Evolutionary conservation across 2,888 invertebrate genomes (phyloP), one percentile per base, ranked within the genome.

Genomic region (Aricia artaxerxes): DNA sequence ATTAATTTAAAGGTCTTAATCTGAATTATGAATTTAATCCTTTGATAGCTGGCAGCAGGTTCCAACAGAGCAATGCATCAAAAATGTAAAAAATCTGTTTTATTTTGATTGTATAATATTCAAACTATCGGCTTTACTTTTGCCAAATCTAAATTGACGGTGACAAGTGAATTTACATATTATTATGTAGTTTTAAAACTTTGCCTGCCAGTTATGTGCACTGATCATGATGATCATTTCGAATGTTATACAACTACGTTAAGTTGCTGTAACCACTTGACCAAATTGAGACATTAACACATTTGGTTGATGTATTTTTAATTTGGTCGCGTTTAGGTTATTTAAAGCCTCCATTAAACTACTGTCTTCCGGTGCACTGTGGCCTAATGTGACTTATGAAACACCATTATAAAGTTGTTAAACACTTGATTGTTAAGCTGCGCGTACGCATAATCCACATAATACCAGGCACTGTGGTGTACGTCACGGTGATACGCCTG

Each of bases 261-360:
- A 13, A 4, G 57, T 57, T 16, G 13, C 4, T 16, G 16, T 16
- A 57, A 57, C 4, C 57, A 16, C 57, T 57, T 13, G 24, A 64
- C 24, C 31, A 31, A 64, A 64, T 64, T 64, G 61, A 64, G 61
- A 64, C 61, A 64, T 64, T 64, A 31, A 24, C 64, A 64, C 64
- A 31, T 64, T 31, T 9, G 61, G 40, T 44, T 73, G 73, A 73
- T 73, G 73, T 44, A 44, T 44, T 73, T 73, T 40, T 73, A 73
- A 73, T 73, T 73, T 49, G 49, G 75, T 49, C 53, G 44, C 31
- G 9, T 57, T 57, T 4, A 57, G 13, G 53, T 9, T 9, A 9
- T 73, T n/a, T n/a, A 40, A 40, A n/a, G 9, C n/a, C 73, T 2
- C 44, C n/a, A 73, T 44, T 73, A 73, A 44, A 40, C 73, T n/a